Evolutionary conservation across 2,888 invertebrate genomes (phyloP).

Genomic region (Nomada fucata): DNA sequence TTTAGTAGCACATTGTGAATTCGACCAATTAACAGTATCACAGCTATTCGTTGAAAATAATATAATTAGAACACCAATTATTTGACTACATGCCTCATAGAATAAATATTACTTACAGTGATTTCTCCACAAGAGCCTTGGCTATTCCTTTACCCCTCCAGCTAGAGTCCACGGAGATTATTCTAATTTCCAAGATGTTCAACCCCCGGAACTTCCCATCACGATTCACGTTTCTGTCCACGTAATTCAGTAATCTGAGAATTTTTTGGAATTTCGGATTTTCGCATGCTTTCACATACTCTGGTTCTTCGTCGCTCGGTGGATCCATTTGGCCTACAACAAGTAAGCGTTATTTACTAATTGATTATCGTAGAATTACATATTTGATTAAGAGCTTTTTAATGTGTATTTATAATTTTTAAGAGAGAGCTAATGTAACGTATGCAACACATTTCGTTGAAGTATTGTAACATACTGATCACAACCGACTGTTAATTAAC

Average conservation of each 20-base stretch:
- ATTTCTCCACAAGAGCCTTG: conserved; percentile 86
- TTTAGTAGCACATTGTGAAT: not conserved
- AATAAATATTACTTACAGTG: conserved; percentile 85
- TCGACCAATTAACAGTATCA: too few species aligned
- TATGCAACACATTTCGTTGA: not conserved
- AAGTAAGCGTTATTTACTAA: conserved; percentile 6
- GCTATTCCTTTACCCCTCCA: conserved; percentile 89
- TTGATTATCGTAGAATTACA: not conserved
- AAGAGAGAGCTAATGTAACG: not conserved
- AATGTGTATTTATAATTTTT: not conserved
- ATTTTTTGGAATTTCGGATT: conserved; percentile 89
- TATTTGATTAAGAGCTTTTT: not conserved
- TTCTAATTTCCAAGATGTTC: conserved; percentile 87
- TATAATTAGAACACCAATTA: too few species aligned
- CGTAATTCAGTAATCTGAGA: conserved; percentile 86
- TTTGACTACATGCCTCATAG: not conserved
- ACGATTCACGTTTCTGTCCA: conserved; percentile 86
- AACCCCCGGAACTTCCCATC: conserved; percentile 86
- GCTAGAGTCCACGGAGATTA: conserved; percentile 88
- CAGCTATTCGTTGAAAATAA: too few species aligned
- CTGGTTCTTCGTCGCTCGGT: conserved; percentile 83
- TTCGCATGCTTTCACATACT: conserved; percentile 83
- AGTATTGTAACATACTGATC: not conserved
- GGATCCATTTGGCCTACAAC: conserved; percentile 81
- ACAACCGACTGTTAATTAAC: not conserved